phyloP scores from a whole-genome alignment of 2,113 vertebrate genomes.

The Onychostoma macrolepis region DNA sequence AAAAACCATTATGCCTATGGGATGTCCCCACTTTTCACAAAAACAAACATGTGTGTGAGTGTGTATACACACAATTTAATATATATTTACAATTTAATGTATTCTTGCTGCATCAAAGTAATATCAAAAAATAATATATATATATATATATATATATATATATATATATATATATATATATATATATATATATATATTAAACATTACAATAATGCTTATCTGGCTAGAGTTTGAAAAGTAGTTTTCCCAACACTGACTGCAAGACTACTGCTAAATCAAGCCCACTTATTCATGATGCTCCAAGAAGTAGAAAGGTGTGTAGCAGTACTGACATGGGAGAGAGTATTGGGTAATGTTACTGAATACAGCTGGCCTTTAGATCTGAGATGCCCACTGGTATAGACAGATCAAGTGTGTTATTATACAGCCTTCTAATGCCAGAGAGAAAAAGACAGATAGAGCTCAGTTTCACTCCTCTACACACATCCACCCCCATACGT shows the following conservation, averaged over 20 bases:
- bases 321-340: not conserved
- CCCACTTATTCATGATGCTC: not conserved
- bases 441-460: constrained; percentile 23
- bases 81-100: not conserved
- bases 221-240: not conserved
- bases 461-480: constrained; percentile 28
- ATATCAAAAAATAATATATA: no score
- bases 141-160: no score
- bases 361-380: constrained; percentile 16
- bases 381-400: constrained; percentile 19
- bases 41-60: no score
- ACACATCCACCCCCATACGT: constrained; percentile 37
- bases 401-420: constrained; percentile 42
- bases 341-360: not conserved
- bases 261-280: not conserved
- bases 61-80: no score
- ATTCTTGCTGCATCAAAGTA: not conserved
- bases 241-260: not conserved
- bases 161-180: no score
- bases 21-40: no score
- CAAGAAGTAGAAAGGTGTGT: not conserved
- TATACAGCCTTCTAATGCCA: constrained; percentile 45
- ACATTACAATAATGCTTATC: not conserved
- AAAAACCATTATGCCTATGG: no score
- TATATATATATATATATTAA: not conserved